Percentiles rank a stretch among this genome's conserved stretches.
These are phyloP conservation scores for Drosophila imparisetae DNA, from an alignment of 2,888 invertebrate species.

Conservation along the genomic window DNA sequence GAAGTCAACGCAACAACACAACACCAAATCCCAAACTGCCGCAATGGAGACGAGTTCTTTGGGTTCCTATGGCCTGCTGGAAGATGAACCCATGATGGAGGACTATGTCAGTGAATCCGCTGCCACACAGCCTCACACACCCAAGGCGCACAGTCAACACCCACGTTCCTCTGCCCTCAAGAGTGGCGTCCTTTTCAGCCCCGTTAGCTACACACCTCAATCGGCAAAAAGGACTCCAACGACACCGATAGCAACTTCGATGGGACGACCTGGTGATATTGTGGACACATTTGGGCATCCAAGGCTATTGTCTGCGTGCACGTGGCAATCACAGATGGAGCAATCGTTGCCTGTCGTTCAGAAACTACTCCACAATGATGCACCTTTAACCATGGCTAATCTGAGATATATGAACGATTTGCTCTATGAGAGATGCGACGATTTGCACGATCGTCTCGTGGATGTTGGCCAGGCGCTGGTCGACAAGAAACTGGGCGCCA, in stretches of 20 bases:
- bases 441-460: constrained; percentile 81
- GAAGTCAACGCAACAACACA: constrained; percentile 44
- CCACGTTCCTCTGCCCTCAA: constrained; percentile 74
- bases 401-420: constrained; percentile 85
- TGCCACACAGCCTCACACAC: constrained; percentile 50
- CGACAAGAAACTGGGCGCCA: constrained; percentile 77
- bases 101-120: constrained; percentile 69
- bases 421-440: constrained; percentile 78
- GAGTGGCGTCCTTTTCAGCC: constrained; percentile 80
- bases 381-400: constrained; percentile 76
- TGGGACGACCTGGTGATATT: constrained; percentile 86
- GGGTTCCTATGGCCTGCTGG: constrained; percentile 78
- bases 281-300: constrained; percentile 87
- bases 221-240: constrained; percentile 53
- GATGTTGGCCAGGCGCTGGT: constrained; percentile 81
- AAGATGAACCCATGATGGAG: constrained; percentile 68
- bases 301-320: constrained; percentile 84
- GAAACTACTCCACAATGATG: constrained; percentile 86
- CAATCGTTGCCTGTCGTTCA: constrained; percentile 84
- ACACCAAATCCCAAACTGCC: constrained; percentile 36
- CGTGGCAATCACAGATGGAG: constrained; percentile 76
- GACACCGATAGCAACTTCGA: constrained; percentile 6
- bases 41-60: constrained; percentile 60
- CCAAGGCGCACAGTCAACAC: constrained; percentile 63
- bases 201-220: constrained; percentile 83